Conservation (phyloP, 2,113 vertebrate genomes). For the Sorex araneus region DNA sequence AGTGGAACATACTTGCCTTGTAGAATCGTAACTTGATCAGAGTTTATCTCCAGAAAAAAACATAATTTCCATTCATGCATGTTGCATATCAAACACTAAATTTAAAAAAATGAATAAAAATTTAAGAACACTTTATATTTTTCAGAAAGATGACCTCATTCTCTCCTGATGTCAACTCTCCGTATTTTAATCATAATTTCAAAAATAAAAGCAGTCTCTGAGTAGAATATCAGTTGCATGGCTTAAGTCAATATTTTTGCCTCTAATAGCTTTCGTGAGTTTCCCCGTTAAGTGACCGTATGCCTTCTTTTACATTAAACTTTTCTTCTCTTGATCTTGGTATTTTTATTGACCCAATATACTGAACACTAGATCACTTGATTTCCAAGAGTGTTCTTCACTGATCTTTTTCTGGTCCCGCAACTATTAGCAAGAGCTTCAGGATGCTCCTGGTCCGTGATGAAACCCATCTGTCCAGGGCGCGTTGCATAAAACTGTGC, state of each 20-base stretch:
- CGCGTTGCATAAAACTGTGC: neutral
- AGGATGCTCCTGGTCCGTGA: neutral
- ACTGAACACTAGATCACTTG: neutral
- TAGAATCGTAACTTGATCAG: neutral
- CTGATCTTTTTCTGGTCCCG: neutral
- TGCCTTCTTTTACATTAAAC: neutral
- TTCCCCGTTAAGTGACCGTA: neutral
- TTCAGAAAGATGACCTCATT: neutral
- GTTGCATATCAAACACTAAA: neutral
- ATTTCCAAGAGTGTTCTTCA: constrained; percentile 38
- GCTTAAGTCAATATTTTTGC: neutral
- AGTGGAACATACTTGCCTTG: neutral
- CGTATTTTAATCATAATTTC: neutral
- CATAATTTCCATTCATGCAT: neutral
- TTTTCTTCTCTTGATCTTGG: neutral
- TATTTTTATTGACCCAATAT: neutral
- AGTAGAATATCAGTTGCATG: neutral
- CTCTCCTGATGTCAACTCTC: neutral
- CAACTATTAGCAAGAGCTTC: neutral
- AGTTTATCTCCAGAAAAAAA: constrained; percentile 22
- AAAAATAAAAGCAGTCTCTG: neutral
- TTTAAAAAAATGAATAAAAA: neutral
- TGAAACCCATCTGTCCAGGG: neutral
- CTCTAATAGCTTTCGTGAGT: neutral
- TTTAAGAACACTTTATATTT: neutral